Evolutionary conservation across 2,888 invertebrate genomes (phyloP).

Genomic region (Amiota mariae): DNA sequence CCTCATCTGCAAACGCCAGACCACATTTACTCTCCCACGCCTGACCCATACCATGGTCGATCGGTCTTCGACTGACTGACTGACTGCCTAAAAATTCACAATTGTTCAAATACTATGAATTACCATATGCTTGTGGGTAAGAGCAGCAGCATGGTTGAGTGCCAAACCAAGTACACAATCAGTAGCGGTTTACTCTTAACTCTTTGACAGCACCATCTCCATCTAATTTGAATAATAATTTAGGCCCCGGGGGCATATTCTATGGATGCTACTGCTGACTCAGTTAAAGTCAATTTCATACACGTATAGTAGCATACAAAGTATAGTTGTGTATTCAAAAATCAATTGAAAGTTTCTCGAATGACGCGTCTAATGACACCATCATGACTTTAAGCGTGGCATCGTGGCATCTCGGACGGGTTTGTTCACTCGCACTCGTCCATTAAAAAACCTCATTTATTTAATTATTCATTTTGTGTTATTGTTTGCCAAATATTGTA

Average conservation of each 20-base stretch:
- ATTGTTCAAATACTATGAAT: not conserved
- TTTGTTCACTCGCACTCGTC: not conserved
- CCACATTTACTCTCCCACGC: not conserved
- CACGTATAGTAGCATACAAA: not conserved
- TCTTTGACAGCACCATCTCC: not conserved
- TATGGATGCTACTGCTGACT: not conserved
- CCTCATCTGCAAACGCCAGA: not conserved
- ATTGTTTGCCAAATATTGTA: not conserved
- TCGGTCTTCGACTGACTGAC: not conserved
- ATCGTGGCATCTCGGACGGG: not conserved
- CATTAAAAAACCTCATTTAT: constrained; percentile 10
- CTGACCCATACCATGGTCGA: not conserved
- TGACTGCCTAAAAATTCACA: not conserved
- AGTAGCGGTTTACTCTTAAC: constrained; percentile 51
- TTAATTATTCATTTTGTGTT: too few relatives aligned
- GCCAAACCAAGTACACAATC: constrained; percentile 40
- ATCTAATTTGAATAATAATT: too few relatives aligned
- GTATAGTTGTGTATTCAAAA: too few relatives aligned
- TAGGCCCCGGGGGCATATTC: not conserved
- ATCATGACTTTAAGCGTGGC: not conserved
- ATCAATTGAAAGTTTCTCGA: not conserved
- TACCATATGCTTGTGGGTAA: not conserved
- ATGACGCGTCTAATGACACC: constrained; percentile 2
- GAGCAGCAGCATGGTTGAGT: constrained; percentile 10
- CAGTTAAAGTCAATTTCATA: not conserved